These are phyloP conservation scores for pig (Sus scrofa) DNA, from an alignment of 2,113 vertebrate species.

Conservation along the genomic window T2T-Sscrofa CM000819.6:66981001-66981500, in stretches of 20 bases:
- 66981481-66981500: constrained; percentile 71
- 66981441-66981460: constrained; percentile 69
- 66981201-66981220: constrained; percentile 79
- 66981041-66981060: constrained; percentile 26
- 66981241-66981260: constrained; percentile 88
- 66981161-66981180: constrained; percentile 71
- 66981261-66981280: constrained; percentile 86
- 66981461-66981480: constrained; percentile 86
- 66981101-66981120: not conserved
- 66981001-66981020: not conserved
- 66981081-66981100: constrained; percentile 25
- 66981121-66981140: constrained; percentile 74
- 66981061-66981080: not conserved
- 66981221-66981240: constrained; percentile 84
- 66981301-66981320: constrained; percentile 84
- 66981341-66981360: constrained; percentile 84
- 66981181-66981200: constrained; percentile 75
- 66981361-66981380: constrained; percentile 84
- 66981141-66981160: constrained; percentile 75
- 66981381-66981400: constrained; percentile 65
- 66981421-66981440: constrained; percentile 46
- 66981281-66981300: constrained; percentile 87
- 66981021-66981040: not conserved
- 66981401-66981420: constrained; percentile 20
- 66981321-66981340: constrained; percentile 77